These are phyloP conservation scores for Diplolepis rosae DNA, from an alignment of 2,888 invertebrate species.

Conservation along the genomic window DNA sequence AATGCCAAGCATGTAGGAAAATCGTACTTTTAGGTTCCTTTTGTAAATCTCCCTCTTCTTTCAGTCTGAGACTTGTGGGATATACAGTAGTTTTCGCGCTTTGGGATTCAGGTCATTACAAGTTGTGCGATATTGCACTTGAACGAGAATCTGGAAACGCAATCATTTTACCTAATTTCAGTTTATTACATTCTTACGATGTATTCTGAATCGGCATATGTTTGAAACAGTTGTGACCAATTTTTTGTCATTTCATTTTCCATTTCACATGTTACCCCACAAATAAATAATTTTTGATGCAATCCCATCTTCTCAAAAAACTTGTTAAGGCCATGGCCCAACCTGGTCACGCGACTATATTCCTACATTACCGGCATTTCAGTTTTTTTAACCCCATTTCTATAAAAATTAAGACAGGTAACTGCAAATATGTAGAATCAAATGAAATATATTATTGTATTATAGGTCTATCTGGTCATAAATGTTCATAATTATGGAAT, in stretches of 20 bases:
- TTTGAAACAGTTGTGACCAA: background rate
- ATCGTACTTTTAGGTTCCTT: conserved; percentile 19
- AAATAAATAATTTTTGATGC: too few relatives aligned
- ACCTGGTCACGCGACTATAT: too few relatives aligned
- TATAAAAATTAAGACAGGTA: too few relatives aligned
- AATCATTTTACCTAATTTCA: conserved; percentile 47
- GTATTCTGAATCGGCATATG: background rate
- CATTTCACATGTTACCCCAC: too few relatives aligned
- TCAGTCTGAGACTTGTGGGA: conserved; percentile 3
- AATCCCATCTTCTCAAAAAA: too few relatives aligned
- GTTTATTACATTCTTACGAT: conserved; percentile 46
- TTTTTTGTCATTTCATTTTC: background rate
- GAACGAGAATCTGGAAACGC: conserved; percentile 40
- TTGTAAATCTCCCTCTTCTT: background rate
- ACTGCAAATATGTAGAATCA: too few relatives aligned
- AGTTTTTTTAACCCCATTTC: too few relatives aligned
- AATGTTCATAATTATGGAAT: too few relatives aligned
- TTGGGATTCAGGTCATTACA: conserved; percentile 48
- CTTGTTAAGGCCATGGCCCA: too few relatives aligned
- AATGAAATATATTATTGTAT: too few relatives aligned
- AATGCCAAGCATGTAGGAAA: conserved; percentile 5
- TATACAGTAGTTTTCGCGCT: conserved; percentile 17
- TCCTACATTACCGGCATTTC: too few relatives aligned
- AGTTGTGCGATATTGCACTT: conserved; percentile 44
- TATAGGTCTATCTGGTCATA: too few relatives aligned